Evolutionary conservation across 2,888 invertebrate genomes (phyloP), one percentile per base, ranked within the genome.

Genomic region (Plebejus melissa): DNA sequence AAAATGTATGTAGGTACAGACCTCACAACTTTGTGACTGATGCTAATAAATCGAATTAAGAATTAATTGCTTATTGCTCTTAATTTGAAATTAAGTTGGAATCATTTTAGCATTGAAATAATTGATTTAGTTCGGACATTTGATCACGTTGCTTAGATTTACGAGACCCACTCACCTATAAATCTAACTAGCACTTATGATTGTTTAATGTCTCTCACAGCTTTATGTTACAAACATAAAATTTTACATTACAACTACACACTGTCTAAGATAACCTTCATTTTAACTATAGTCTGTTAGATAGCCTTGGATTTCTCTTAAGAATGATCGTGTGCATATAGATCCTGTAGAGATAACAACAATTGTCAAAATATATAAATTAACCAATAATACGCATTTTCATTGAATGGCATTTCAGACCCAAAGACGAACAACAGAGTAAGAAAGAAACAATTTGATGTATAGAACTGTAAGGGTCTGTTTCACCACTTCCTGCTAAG

Each of bases 81-180:
- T 58, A 58, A 57, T 60, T 60, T 32, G 32, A 65, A 65, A 32
- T 65, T 65, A 32, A 65, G 65, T 65, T 36, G 60, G 28, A 28
- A 60, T 6, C 65, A 32, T 65, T 32, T 4, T 65, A 13, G 4
- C 32, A 65, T 13, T 65, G 65, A 32, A 36, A 46, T 46, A 9
- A 65, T 65, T 65, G 65, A 65, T 65, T 65, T 60, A 9, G 11
- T 28, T 28, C 16, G 65, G 65, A 32, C 65, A 65, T 36, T 65
- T 13, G 2, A 13, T 32, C 65, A 36, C 65, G 65, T 13, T 36
- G 65, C 9, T 11, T 32, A 32, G 32, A 65, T 65, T 65, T 65
- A 65, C 32, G 13, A 16, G 58, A 11, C 36, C 32, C 65, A 36
- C 32, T 65, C 32, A 16, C 32, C 65, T 16, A 65, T 65, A 65